These are phyloP conservation scores for Coptodon bakossiorum DNA, from an alignment of 2,113 vertebrate species.

Conservation along the genomic window DNA sequence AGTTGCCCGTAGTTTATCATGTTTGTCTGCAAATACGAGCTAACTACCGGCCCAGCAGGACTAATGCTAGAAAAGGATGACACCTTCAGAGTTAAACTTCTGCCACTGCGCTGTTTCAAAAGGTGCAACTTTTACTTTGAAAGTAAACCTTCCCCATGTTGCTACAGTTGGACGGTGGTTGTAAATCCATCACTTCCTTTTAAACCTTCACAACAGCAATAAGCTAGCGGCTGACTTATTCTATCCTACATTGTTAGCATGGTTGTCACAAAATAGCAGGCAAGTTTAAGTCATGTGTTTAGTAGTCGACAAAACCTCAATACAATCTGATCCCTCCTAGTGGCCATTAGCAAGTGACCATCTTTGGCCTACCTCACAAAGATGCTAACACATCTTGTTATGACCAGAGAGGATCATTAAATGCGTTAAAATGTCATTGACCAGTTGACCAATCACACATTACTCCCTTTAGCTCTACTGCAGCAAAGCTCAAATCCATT, in stretches of 20 bases:
- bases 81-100: not conserved
- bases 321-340: not conserved
- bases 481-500: not conserved
- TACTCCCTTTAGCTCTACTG: not conserved
- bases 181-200: not conserved
- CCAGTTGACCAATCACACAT: not conserved
- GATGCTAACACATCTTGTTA: not conserved
- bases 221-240: accelerated
- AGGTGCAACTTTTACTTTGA: not conserved
- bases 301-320: not conserved
- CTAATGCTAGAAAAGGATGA: not conserved
- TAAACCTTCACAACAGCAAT: not conserved
- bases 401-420: not conserved
- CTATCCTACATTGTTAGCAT: not conserved
- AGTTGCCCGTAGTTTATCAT: not conserved
- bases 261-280: not conserved
- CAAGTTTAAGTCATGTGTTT: not conserved
- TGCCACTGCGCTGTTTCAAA: not conserved
- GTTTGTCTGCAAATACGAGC: not conserved
- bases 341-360: not conserved
- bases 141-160: not conserved
- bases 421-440: not conserved
- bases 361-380: not conserved
- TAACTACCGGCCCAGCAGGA: not conserved
- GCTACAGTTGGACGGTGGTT: not conserved